Percentiles rank a stretch among this genome's conserved stretches.
Conservation (phyloP, 2,113 vertebrate genomes). For the Cynocephalus volans region DNA sequence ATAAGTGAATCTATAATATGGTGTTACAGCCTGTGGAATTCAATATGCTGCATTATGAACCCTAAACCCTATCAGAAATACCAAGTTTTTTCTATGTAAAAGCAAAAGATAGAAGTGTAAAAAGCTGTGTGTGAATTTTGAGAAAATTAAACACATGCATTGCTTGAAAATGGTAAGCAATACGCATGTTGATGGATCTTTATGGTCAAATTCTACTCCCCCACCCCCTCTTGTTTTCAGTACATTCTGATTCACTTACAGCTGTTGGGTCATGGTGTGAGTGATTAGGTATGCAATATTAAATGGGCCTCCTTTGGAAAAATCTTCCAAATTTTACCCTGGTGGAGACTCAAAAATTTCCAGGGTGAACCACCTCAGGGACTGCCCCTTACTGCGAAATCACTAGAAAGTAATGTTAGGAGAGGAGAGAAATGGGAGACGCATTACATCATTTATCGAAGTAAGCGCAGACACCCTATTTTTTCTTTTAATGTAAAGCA, state of each 20-base stretch:
- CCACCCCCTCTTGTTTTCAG: not conserved
- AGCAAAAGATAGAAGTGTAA: not conserved
- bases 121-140: not conserved
- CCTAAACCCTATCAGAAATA: not conserved
- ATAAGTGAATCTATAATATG: not conserved
- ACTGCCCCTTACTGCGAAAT: not conserved
- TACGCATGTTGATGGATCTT: not conserved
- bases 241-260: not conserved
- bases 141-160: not conserved
- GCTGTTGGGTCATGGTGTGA: not conserved
- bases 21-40: not conserved
- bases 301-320: not conserved
- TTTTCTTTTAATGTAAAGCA: slow-evolving; percentile 51
- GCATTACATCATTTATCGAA: not conserved
- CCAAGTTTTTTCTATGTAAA: not conserved
- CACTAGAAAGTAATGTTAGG: not conserved
- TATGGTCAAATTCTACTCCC: not conserved
- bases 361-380: not conserved
- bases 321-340: not conserved
- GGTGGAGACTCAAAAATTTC: not conserved
- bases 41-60: not conserved
- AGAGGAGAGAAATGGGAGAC: not conserved
- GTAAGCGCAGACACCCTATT: not conserved
- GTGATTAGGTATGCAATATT: not conserved
- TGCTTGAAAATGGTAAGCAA: not conserved